Base-by-base conservation (phyloP, 2,797 vertebrate species). In the Danio kyathit region DNA sequence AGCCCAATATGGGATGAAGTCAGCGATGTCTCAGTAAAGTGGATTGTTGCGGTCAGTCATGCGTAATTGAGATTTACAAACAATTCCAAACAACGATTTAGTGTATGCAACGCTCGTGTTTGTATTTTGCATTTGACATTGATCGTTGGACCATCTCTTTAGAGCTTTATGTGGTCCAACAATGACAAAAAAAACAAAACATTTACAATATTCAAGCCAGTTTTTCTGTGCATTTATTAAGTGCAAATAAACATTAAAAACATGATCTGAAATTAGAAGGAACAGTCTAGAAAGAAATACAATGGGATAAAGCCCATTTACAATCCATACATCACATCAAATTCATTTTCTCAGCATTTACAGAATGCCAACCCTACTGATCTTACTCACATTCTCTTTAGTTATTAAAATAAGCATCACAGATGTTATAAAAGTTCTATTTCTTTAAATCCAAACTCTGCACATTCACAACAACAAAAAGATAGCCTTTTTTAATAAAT, bases 191-290 rank as follows among this genome's bases (percentile, higher is more conserved):
- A 11, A 43, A 52, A 51, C 19, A 52, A 51, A 14, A 43, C 2
- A 56, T 61, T 29, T 29, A 48, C 10, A 41, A 19, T 4, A 49
- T 49, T 69, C 48, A 72, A 54, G 64, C 48, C 29, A 5, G 43
- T 67, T 75, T 69, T 13, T 17, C 48, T 51, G 75, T 71, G 59
- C 21, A 79, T 74, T 76, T 43, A 77, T 89, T 90, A 88, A 93
- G 92, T 93, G 92, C 93, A 94, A 94, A 93, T 90, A 79, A 92
- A 91, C 91, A 78, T 79, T 10, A 82, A 91, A 84, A 89, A 86
- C 86, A 89, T 86, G 59, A 59, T 84, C 80, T 73, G 19, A 65
- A 74, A 80, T 72, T 87, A 13, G 88, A 89, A 87, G 77, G 81
- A 86, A 74, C 70, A 84, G 48, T 51, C 73, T 86, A 67, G 85